Base-by-base conservation (phyloP, 1,140 invertebrate species). In the Hyposmocoma kahamanoa region DNA sequence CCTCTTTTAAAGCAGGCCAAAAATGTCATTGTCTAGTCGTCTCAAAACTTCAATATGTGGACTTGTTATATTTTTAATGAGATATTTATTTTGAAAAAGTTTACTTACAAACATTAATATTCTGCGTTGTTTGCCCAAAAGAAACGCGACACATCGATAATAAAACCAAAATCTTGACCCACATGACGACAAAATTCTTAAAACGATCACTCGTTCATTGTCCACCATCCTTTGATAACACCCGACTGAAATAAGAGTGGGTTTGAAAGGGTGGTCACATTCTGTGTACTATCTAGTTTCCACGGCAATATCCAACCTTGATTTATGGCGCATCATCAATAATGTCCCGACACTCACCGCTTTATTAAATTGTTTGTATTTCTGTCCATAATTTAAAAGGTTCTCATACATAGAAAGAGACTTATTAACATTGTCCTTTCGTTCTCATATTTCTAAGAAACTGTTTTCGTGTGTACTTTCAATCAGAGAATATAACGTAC, bases 71-170 rank as follows among this genome's bases (percentile, higher is more conserved):
- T n/a, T n/a, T n/a, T n/a, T n/a, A n/a, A n/a, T 13, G 10, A 28
- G 24, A 28, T 42, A 19, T 21, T 10, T 10, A 20, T 26, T 9
- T 24, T 17, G 26, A 22, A 39, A 38, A 17, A 20, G 21, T 22
- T 9, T 28, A 87, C 88, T 88, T 81, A 90, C 88, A 78, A 59
- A 89, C 85, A 42, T 89, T 89, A 38, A 90, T 88, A 67, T 88
- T 90, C 72, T 90, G 88, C 10, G 87, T 89, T 4, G 88, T 89
- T 72, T 90, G 88, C 10, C 66, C 60, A 56, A 60, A 42, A 52
- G 50, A 43, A 42, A 56, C 28, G 58, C 53, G 20, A 60, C 47
- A 22, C 26, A 46, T 47, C 50, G 44, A 50, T 53, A 58, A 18
- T 41, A 53, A 9, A 63, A 52, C 45, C 60, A 47, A 21, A 42